A percentile compares a stretch with the other conserved stretches of the same genome.
These are phyloP conservation scores for Latrodectus elegans DNA, from an alignment of 2,888 invertebrate genomes.

Conservation along the genomic window DNA sequence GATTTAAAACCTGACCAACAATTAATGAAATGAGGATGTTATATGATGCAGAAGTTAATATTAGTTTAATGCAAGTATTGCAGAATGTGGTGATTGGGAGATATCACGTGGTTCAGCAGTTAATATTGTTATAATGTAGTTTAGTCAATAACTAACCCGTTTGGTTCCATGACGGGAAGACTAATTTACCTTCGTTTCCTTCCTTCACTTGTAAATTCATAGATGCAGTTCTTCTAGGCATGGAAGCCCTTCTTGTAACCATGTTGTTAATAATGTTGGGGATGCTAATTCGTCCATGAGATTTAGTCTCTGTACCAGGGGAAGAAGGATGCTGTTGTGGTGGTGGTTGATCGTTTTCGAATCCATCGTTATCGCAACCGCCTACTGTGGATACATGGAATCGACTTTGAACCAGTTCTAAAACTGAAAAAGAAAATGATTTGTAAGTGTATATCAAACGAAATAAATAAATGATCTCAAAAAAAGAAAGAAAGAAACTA, in stretches of 20 bases:
- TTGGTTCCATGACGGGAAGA: too few species aligned
- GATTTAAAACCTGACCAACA: too few species aligned
- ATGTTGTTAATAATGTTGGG: constrained; percentile 28
- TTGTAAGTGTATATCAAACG: too few species aligned
- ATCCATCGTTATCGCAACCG: constrained; percentile 36
- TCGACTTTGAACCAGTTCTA: constrained; percentile 3
- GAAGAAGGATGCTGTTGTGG: not conserved
- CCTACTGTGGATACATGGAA: constrained; percentile 29
- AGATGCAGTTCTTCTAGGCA: constrained; percentile 9
- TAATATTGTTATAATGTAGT: too few species aligned
- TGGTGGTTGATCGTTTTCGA: constrained; percentile 6
- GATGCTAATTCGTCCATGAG: constrained; percentile 11
- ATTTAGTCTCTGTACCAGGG: not conserved
- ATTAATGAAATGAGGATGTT: too few species aligned
- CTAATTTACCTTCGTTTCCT: constrained; percentile 22
- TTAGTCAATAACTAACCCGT: too few species aligned
- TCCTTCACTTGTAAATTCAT: not conserved
- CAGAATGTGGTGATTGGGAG: too few species aligned
- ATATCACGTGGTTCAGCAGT: too few species aligned
- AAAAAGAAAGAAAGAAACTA: too few species aligned
- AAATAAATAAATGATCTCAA: too few species aligned
- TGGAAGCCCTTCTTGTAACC: constrained; percentile 1
- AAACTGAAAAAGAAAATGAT: not conserved
- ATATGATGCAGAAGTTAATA: too few species aligned
- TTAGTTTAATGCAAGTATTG: too few species aligned